A percentile compares a stretch with the other conserved stretches of the same genome.
Conservation (phyloP, 2,888 invertebrate species). For the Drosophila suboccidentalis region DNA sequence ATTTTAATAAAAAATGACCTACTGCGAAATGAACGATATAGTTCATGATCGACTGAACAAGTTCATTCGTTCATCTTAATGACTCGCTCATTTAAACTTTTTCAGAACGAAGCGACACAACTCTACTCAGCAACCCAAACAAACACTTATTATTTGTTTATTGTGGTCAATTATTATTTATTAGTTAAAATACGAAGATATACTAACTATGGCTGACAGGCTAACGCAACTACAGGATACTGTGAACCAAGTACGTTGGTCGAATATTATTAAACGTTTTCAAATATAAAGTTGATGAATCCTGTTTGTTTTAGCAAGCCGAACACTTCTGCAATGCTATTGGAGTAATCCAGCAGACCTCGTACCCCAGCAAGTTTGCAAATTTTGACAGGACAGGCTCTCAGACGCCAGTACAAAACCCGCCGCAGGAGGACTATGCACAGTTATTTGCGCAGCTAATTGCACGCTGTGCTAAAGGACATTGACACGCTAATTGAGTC, state of each 20-base stretch:
- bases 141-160: too few species aligned
- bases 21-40: too few species aligned
- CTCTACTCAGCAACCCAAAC: too few species aligned
- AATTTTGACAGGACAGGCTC: conserved; percentile 95
- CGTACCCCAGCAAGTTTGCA: conserved; percentile 96
- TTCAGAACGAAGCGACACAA: too few species aligned
- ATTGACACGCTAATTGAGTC: conserved; percentile 98
- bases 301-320: conserved; percentile 91
- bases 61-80: too few species aligned
- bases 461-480: conserved; percentile 98
- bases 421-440: conserved; percentile 94
- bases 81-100: too few species aligned
- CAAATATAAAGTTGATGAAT: background rate
- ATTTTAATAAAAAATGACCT: too few species aligned
- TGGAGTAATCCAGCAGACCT: conserved; percentile 97
- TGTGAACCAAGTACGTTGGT: conserved; percentile 92
- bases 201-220: conserved; percentile 93
- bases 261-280: background rate
- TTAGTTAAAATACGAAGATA: background rate
- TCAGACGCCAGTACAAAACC: conserved; percentile 93
- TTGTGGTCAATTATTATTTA: background rate
- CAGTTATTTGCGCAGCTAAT: conserved; percentile 97
- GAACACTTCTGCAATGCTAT: conserved; percentile 99
- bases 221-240: conserved; percentile 98
- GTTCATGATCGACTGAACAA: too few species aligned